Evolutionary conservation across 1,140 invertebrate species (phyloP).

Genomic region (Aphis gossypii): DNA sequence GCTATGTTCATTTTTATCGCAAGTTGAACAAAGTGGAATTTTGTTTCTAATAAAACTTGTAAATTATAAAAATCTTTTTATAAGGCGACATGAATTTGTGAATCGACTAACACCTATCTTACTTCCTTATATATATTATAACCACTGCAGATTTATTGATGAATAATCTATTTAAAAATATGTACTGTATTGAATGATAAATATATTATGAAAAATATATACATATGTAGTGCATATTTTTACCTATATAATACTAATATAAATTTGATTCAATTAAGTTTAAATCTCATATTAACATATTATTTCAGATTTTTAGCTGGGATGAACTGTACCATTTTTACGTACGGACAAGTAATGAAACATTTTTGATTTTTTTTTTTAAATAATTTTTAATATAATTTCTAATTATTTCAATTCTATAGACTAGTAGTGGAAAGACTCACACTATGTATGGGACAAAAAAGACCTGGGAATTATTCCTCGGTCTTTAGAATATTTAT

Average conservation of each 20-base stretch:
- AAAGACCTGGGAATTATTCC: not conserved
- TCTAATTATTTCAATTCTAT: not conserved
- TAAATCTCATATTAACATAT: not conserved
- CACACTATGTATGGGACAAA: not conserved
- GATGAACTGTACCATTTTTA: not conserved
- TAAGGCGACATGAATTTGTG: too few relatives aligned
- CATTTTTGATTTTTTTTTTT: not conserved
- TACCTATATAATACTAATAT: too few relatives aligned
- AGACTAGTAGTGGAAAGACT: constrained; percentile 19
- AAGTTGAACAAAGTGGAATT: too few relatives aligned
- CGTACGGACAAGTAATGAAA: not conserved
- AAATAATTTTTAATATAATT: not conserved
- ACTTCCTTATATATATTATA: too few relatives aligned
- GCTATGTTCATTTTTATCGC: too few relatives aligned
- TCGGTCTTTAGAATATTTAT: not conserved
- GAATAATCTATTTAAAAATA: not conserved
- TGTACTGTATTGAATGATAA: not conserved
- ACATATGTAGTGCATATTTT: not conserved
- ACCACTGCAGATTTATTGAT: not conserved
- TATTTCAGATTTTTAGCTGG: not conserved
- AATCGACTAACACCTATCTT: too few relatives aligned
- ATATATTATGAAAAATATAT: not conserved
- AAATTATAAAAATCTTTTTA: too few relatives aligned
- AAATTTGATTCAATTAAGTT: not conserved
- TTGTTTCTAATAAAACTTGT: too few relatives aligned